These are phyloP conservation scores for Oryzias sinensis DNA, from an alignment of 2,797 vertebrate species.

Conservation along the genomic window DNA sequence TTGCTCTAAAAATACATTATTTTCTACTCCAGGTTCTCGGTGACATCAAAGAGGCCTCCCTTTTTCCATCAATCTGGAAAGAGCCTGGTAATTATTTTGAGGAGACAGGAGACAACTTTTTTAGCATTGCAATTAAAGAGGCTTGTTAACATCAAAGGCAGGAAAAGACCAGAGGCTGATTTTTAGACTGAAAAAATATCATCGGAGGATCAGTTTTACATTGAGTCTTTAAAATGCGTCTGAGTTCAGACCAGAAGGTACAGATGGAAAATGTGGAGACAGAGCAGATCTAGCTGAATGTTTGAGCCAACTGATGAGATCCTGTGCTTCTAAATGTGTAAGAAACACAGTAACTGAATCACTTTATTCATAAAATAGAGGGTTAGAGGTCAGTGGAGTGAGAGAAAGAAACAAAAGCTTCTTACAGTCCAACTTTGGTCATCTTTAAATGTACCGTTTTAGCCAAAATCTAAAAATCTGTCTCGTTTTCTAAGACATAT, in stretches of 20 bases:
- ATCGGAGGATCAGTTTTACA: conserved; percentile 29
- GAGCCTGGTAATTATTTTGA: conserved; percentile 52
- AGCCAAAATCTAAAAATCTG: no score
- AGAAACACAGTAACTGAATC: not conserved
- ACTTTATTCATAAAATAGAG: not conserved
- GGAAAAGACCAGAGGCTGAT: conserved; percentile 44
- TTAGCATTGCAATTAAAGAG: conserved; percentile 56
- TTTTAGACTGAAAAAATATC: conserved; percentile 47
- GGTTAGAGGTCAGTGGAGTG: not conserved
- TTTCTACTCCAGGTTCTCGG: conserved; percentile 23
- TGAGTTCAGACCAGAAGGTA: conserved; percentile 12
- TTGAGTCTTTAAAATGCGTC: conserved; percentile 21
- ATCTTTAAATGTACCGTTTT: not conserved
- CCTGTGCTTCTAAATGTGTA: no score
- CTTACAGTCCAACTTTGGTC: conserved; percentile 8
- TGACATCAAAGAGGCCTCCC: conserved; percentile 57
- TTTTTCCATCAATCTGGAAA: conserved; percentile 33
- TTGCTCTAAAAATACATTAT: conserved; percentile 41
- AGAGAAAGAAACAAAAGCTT: conserved; percentile 4
- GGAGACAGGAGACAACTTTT: conserved; percentile 35
- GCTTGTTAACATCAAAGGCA: conserved; percentile 69
- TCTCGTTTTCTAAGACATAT: no score
- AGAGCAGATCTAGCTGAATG: not conserved
- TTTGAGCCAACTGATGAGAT: conserved; percentile 1
- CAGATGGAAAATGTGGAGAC: not conserved